Conservation (phyloP, 1,140 invertebrate genomes). For the Pseudomyrmex dendroicus region DNA sequence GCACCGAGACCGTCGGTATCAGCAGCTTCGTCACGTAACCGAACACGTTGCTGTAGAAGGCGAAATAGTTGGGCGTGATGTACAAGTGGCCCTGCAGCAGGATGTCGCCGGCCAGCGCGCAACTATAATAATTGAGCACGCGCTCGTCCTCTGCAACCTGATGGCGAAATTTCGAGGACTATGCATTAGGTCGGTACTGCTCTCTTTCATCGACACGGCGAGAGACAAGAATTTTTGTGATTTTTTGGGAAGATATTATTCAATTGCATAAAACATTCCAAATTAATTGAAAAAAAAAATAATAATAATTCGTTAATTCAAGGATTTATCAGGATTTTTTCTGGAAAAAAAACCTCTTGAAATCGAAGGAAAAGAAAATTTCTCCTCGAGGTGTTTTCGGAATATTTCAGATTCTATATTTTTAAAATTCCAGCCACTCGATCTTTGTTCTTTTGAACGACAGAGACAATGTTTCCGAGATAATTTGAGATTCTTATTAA, state of each 20-base stretch:
- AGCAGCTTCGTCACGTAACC: conserved; percentile 95
- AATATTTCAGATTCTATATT: not conserved
- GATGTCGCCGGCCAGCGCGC: conserved; percentile 95
- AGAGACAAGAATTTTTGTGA: too few species aligned
- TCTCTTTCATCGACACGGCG: conserved; percentile 61
- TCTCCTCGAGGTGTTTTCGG: not conserved
- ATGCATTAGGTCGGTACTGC: conserved; percentile 75
- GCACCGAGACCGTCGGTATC: conserved; percentile 92
- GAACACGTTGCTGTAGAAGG: conserved; percentile 98
- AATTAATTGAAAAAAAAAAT: too few species aligned
- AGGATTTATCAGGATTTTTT: too few species aligned
- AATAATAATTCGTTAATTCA: too few species aligned
- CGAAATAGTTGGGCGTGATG: conserved; percentile 96
- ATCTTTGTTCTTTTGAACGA: too few species aligned
- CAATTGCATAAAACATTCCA: too few species aligned
- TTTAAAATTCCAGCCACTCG: too few species aligned
- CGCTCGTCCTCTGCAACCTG: conserved; percentile 91
- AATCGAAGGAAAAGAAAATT: too few species aligned
- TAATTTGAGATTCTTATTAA: too few species aligned
- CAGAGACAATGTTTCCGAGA: too few species aligned
- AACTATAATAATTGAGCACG: conserved; percentile 95
- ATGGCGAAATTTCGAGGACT: conserved; percentile 77
- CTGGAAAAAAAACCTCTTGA: too few species aligned
- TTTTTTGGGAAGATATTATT: too few species aligned
- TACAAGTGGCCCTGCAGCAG: conserved; percentile 96